phyloP scores from a whole-genome alignment of 2,888 invertebrate species.

The Callinectes sapidus region DNA sequence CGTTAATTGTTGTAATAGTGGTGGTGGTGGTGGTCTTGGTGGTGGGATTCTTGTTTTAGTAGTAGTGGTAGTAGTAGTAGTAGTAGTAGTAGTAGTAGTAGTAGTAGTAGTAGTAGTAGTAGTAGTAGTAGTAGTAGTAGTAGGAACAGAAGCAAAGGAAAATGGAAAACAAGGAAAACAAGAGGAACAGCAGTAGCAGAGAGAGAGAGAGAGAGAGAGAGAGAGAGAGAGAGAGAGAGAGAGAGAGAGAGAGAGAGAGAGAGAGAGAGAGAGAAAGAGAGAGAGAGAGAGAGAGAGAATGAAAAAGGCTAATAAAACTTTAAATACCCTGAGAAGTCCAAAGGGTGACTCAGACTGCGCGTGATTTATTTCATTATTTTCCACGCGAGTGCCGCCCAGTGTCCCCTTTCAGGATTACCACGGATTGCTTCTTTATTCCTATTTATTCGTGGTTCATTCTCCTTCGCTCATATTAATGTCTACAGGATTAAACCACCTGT shows the following conservation, averaged over 20 bases:
- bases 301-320: background rate
- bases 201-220: background rate
- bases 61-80: background rate
- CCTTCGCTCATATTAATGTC: background rate
- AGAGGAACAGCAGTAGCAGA: background rate
- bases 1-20: background rate
- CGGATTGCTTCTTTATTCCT: background rate
- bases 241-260: background rate
- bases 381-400: background rate
- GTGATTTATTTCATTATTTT: slow-evolving; percentile 1
- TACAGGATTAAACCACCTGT: background rate
- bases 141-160: background rate
- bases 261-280: background rate
- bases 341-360: background rate
- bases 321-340: background rate
- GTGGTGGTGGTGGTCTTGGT: background rate
- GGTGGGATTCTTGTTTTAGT: background rate
- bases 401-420: background rate
- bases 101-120: no score
- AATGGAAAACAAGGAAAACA: background rate
- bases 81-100: background rate
- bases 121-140: no score
- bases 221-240: background rate
- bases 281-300: background rate
- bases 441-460: background rate